A percentile compares a stretch with the other conserved stretches of the same genome.
Conservation (phyloP, 2,888 invertebrate species). For the Cheilosia impressa region DNA sequence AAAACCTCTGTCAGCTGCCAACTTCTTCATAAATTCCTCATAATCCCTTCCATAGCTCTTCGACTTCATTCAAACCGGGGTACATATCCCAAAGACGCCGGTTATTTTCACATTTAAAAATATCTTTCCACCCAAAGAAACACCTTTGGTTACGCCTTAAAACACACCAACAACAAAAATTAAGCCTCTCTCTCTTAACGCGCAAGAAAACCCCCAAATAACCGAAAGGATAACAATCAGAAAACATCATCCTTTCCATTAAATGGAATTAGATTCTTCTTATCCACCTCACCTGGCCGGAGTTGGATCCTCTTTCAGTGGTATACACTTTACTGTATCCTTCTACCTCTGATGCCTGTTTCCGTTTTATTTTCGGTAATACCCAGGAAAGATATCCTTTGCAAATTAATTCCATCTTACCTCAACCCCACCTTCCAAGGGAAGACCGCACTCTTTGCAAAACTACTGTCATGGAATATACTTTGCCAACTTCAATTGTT, state of each 20-base stretch:
- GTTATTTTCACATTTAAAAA: background rate
- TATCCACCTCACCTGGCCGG: background rate
- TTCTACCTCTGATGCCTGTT: constrained; percentile 35
- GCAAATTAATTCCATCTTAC: constrained; percentile 39
- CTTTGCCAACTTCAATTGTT: constrained; percentile 38
- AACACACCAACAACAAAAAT: background rate
- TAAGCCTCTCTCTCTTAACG: background rate
- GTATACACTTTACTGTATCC: constrained; percentile 13
- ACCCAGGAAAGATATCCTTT: constrained; percentile 46
- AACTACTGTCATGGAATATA: constrained; percentile 26
- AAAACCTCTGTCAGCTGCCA: constrained; percentile 4
- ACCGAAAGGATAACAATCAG: constrained; percentile 64
- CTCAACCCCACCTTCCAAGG: background rate
- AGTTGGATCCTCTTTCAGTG: background rate
- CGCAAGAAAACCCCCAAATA: constrained; percentile 46
- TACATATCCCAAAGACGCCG: background rate
- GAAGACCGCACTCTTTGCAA: background rate
- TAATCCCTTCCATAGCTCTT: background rate
- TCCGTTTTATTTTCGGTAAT: constrained; percentile 60
- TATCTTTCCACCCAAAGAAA: background rate
- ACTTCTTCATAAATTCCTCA: background rate
- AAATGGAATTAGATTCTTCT: constrained; percentile 56
- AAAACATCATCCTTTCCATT: constrained; percentile 62
- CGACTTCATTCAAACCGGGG: background rate
- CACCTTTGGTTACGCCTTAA: background rate